Percentiles rank a stretch among this genome's conserved stretches.
Evolutionary conservation across 2,113 vertebrate genomes (phyloP).

Genomic region (Microtus ochrogaster): DNA sequence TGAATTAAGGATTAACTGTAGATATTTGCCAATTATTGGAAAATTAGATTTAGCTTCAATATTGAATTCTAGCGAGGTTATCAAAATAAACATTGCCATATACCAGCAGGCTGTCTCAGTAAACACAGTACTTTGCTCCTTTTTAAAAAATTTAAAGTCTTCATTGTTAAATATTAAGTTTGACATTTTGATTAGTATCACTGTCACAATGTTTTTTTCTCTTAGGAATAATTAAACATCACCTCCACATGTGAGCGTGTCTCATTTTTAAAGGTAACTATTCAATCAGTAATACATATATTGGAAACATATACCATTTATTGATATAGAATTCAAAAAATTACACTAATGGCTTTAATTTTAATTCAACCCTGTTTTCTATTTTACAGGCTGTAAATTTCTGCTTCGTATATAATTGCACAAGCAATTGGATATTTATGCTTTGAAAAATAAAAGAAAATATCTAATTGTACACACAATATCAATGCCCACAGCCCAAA

Average conservation of each 20-base stretch:
- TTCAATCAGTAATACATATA: conserved; percentile 58
- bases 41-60: conserved; percentile 57
- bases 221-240: conserved; percentile 46
- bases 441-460: conserved; percentile 77
- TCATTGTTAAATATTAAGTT: conserved; percentile 65
- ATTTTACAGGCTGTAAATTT: conserved; percentile 73
- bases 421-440: conserved; percentile 77
- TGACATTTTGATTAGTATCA: conserved; percentile 64
- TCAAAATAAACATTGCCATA: conserved; percentile 59
- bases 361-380: conserved; percentile 72
- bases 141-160: conserved; percentile 35
- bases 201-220: conserved; percentile 66
- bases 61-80: conserved; percentile 70
- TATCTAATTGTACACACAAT: conserved; percentile 77
- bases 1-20: background rate
- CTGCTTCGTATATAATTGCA: conserved; percentile 80
- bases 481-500: conserved; percentile 65
- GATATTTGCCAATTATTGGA: conserved; percentile 26
- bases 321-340: conserved; percentile 78
- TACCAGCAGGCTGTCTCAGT: conserved; percentile 34
- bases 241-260: background rate
- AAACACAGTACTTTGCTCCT: conserved; percentile 41
- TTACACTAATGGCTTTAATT: conserved; percentile 79
- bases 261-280: conserved; percentile 44
- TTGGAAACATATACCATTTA: conserved; percentile 74